Evolutionary conservation across 2,888 invertebrate species (phyloP).

Genomic region (Synanthedon vespiformis): DNA sequence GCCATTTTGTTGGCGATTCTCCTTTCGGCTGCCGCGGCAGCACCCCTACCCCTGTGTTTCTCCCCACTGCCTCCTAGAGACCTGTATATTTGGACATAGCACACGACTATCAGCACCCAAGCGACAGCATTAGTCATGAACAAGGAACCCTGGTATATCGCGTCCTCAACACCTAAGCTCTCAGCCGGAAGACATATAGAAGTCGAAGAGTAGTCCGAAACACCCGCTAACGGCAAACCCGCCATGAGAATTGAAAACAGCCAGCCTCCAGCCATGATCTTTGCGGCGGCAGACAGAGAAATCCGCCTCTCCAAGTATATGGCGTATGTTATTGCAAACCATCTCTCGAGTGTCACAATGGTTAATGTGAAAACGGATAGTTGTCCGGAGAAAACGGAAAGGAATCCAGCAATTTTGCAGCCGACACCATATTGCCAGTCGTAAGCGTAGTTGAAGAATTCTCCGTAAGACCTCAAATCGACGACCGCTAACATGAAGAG

Average conservation of each 20-base stretch:
- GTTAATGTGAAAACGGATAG: constrained; percentile 89
- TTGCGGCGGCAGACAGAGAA: constrained; percentile 77
- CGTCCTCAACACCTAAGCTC: constrained; percentile 75
- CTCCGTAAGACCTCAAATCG: constrained; percentile 85
- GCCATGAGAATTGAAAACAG: constrained; percentile 82
- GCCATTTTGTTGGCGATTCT: constrained; percentile 92
- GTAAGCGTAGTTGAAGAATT: constrained; percentile 91
- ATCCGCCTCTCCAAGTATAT: constrained; percentile 86
- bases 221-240: constrained; percentile 81
- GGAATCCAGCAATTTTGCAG: constrained; percentile 87
- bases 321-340: constrained; percentile 87
- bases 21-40: constrained; percentile 74
- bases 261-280: constrained; percentile 85
- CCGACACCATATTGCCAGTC: constrained; percentile 89
- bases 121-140: constrained; percentile 83
- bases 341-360: constrained; percentile 86
- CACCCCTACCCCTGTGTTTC: constrained; percentile 73
- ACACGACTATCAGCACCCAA: constrained; percentile 85
- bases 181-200: constrained; percentile 90
- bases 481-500: constrained; percentile 85
- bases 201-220: constrained; percentile 90
- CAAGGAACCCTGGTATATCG: constrained; percentile 79
- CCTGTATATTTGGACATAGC: constrained; percentile 88
- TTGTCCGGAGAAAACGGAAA: constrained; percentile 89
- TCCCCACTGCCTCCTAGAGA: constrained; percentile 80